Conservation (phyloP, 2,113 vertebrate genomes). For the Cephalopterus ornatus region DNA sequence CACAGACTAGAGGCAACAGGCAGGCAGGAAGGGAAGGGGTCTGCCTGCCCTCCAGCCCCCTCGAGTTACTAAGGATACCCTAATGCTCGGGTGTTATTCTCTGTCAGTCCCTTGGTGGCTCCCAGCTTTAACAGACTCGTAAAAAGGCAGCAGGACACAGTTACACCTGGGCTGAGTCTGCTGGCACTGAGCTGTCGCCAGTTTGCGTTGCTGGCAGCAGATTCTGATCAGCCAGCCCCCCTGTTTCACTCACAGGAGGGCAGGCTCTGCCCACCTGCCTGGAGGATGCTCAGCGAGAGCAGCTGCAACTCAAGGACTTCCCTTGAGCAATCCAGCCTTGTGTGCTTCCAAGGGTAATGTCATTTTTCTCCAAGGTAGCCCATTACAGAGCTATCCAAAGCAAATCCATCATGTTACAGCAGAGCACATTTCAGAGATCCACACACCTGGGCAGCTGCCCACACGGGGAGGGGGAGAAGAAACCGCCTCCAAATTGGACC, state of each 20-base stretch:
- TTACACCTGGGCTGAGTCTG: not conserved
- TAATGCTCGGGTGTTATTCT: not conserved
- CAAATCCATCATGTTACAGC: not conserved
- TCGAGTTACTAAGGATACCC: not conserved
- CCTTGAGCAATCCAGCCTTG: not conserved
- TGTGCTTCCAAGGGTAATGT: not conserved
- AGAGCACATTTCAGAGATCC: not conserved
- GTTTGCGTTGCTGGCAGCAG: not conserved
- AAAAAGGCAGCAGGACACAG: not conserved
- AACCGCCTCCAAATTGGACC: not conserved
- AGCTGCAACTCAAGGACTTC: not conserved
- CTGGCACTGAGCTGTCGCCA: not conserved
- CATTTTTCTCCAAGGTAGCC: not conserved
- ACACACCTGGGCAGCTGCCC: not conserved
- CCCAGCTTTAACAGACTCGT: not conserved
- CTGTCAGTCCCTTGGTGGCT: not conserved
- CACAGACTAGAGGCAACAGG: not conserved
- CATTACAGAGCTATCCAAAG: not conserved
- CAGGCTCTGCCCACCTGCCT: not conserved
- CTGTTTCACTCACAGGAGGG: accelerated
- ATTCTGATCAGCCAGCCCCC: not conserved
- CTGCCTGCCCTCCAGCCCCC: not conserved
- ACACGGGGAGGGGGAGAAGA: not conserved
- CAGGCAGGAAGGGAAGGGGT: not conserved
- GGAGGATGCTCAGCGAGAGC: not conserved